phyloP scores from a whole-genome alignment of 2,113 vertebrate species.

The Gambusia holbrooki region DNA sequence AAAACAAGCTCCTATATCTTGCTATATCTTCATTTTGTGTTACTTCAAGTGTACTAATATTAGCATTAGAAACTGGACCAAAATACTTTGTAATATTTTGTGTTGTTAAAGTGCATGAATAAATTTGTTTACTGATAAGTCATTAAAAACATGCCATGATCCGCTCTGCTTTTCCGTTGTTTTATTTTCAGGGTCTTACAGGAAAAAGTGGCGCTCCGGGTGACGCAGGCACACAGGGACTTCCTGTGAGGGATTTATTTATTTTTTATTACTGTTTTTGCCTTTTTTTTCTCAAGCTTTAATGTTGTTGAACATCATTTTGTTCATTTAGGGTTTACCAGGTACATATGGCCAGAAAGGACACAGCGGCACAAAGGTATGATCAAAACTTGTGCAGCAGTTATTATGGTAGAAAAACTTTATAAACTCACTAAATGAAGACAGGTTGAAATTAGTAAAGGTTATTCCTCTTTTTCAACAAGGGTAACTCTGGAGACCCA shows the following conservation, averaged over 20 bases:
- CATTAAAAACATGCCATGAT: background rate
- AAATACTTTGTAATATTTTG: no score
- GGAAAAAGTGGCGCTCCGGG: conserved; percentile 92
- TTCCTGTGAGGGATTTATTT: conserved; percentile 87
- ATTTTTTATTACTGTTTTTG: background rate
- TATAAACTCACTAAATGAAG: background rate
- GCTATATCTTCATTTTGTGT: no score
- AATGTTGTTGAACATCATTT: background rate
- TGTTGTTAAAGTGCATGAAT: no score
- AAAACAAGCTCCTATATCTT: no score
- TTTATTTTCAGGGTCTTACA: conserved; percentile 84
- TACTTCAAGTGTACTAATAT: no score
- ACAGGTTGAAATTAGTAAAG: background rate
- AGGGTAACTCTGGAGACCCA: conserved; percentile 86
- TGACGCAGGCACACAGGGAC: conserved; percentile 87
- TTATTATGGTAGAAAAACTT: no score
- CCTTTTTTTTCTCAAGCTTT: background rate
- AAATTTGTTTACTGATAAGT: no score
- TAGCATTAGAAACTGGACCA: no score
- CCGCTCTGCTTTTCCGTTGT: background rate
- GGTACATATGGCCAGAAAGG: conserved; percentile 89
- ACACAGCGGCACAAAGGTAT: conserved; percentile 85
- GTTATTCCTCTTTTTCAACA: conserved; percentile 12
- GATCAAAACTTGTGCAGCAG: background rate
- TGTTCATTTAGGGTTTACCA: conserved; percentile 84